Conservation (phyloP, 2,797 vertebrate genomes). For the Botia kubotai region DNA sequence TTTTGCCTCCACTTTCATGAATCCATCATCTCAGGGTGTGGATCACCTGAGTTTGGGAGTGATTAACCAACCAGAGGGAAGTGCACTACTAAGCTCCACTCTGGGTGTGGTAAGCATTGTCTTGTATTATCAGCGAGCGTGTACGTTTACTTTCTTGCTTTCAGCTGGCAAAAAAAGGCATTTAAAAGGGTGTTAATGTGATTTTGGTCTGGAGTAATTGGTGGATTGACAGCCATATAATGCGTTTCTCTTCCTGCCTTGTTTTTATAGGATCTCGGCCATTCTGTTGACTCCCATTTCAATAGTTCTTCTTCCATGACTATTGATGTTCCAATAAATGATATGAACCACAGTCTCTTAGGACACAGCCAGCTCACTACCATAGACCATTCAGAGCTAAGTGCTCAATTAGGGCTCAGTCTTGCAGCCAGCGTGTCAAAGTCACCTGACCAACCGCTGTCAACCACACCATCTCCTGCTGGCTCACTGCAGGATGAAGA, state of each 20-base stretch:
- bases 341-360: constrained; percentile 85
- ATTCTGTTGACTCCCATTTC: constrained; percentile 89
- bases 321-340: constrained; percentile 88
- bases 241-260: neutral
- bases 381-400: constrained; percentile 93
- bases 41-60: constrained; percentile 76
- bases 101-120: constrained; percentile 77
- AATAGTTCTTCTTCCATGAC: constrained; percentile 88
- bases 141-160: neutral
- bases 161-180: neutral
- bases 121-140: neutral
- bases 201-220: neutral
- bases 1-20: constrained; percentile 79
- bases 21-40: constrained; percentile 73
- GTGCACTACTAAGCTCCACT: constrained; percentile 73
- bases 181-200: neutral
- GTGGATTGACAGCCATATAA: neutral
- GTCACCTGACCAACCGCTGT: constrained; percentile 85
- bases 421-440: constrained; percentile 80
- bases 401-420: constrained; percentile 88
- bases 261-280: constrained; percentile 83
- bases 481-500: constrained; percentile 89
- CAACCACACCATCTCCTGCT: constrained; percentile 85
- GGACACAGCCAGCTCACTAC: constrained; percentile 88
- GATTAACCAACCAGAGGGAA: constrained; percentile 75